Evolutionary conservation across 2,888 invertebrate genomes (phyloP), one percentile per base, ranked within the genome.

Genomic region (Pimpla rufipes): DNA sequence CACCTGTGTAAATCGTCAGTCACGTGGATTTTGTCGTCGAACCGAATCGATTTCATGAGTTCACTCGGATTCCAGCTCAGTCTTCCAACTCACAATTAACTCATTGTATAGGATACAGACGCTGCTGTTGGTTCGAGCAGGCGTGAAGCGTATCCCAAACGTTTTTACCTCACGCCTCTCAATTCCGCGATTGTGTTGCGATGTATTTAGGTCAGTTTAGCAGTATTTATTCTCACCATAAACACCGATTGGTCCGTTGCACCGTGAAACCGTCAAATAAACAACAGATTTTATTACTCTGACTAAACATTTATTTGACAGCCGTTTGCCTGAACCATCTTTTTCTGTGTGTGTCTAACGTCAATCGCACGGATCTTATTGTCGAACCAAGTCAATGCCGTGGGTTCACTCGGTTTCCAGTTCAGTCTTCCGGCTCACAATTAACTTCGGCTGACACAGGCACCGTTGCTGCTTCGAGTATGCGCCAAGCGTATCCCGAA

Each of bases 1-100:
- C 76, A 45, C 5, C 66, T 16, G n/a, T 57, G 52, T 45, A 75
- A 70, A 75, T 76, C 68, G n/a, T 45, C 59, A 71, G 71, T 76
- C 64, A 1, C 18, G 29, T 5, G 55, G 23, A 16, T 71, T 79
- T 76, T 59, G 62, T 40, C 11, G n/a, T 11, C 16, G 29, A 52
- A 52, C 23, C n/a, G 11, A 55, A 13, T 21, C 62, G 21, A 18
- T 50, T 66, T 8, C 35, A 68, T 42, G 23, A 2, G 59, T 68
- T 37, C 29, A 37, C 21, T 5, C 21, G n/a, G 50, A 35, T 73
- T 81, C 50, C 23, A 66, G 45, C n/a, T 16, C 57, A 59, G 0
- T 5, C 29, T 59, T 35, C n/a, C 7, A 4, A n/a, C 29, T 35
- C n/a, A 18, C 62, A 59, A 59, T n/a, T 59, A n/a, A 37, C 59